phyloP scores from a whole-genome alignment of 2,888 invertebrate species.

The Phasia obesa region DNA sequence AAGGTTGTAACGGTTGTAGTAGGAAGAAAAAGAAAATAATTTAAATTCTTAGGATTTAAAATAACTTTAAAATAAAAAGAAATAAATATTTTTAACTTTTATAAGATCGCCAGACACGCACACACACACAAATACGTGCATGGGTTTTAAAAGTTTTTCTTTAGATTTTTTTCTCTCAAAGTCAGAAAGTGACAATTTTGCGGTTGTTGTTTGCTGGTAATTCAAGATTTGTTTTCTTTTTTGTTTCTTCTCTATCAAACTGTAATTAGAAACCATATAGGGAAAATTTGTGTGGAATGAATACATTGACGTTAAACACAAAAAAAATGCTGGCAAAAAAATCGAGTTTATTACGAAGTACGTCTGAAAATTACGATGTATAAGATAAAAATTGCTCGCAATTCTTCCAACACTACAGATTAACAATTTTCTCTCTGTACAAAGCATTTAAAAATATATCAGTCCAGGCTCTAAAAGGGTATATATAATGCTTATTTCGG shows the following conservation, averaged over 20 bases:
- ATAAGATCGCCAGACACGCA: background rate
- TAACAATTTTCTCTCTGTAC: too few species aligned
- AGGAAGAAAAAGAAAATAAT: background rate
- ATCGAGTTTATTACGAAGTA: conserved; percentile 20
- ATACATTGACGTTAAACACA: conserved; percentile 14
- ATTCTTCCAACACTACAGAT: too few species aligned
- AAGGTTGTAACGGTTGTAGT: conserved; percentile 38
- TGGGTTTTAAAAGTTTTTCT: conserved; percentile 12
- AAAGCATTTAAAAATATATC: too few species aligned
- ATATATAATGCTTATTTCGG: too few species aligned
- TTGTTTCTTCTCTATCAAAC: conserved; percentile 33
- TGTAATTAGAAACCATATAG: conserved; percentile 68
- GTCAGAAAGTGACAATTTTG: conserved; percentile 68
- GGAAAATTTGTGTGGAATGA: conserved; percentile 43
- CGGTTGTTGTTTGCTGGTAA: conserved; percentile 54
- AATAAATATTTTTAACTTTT: conserved; percentile 14
- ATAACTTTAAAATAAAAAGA: background rate
- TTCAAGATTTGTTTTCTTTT: conserved; percentile 34
- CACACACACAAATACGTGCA: background rate
- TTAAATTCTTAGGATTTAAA: conserved; percentile 12
- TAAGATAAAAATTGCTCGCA: too few species aligned
- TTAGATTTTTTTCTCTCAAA: conserved; percentile 18
- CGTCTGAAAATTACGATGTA: background rate
- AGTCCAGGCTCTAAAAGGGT: too few species aligned
- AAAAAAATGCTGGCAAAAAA: conserved; percentile 23